A percentile compares a stretch with the other conserved stretches of the same genome.
phyloP scores from a whole-genome alignment of 2,888 invertebrate genomes.

The Erebia palarica region DNA sequence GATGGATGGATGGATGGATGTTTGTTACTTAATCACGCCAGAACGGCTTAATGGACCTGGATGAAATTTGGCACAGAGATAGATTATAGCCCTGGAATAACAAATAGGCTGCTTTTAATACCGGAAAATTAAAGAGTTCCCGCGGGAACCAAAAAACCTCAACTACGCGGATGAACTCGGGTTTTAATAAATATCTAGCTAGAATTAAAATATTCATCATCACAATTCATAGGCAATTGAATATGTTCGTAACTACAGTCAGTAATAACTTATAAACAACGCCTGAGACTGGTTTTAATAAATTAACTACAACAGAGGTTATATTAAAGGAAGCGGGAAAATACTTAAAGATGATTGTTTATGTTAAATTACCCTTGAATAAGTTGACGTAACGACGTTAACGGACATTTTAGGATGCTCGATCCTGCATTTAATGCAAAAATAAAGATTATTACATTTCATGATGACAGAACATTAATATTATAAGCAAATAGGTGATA shows the following conservation, averaged over 20 bases:
- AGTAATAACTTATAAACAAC: conserved; percentile 11
- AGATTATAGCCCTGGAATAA: too few species aligned
- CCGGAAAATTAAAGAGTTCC: too few species aligned
- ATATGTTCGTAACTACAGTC: conserved; percentile 1
- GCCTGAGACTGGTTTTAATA: conserved; percentile 2
- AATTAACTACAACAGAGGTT: conserved; percentile 11
- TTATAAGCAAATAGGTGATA: too few species aligned
- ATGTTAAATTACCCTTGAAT: conserved; percentile 20
- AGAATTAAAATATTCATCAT: background rate
- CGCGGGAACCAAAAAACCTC: too few species aligned
- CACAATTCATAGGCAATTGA: conserved; percentile 1
- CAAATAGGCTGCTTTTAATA: too few species aligned
- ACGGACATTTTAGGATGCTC: background rate
- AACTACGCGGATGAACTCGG: background rate
- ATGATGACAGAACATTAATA: too few species aligned
- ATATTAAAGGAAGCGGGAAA: conserved; percentile 8
- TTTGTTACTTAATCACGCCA: too few species aligned
- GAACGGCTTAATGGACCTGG: too few species aligned
- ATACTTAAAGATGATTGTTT: conserved; percentile 2
- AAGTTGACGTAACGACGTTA: background rate
- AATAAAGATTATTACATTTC: background rate
- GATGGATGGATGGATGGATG: too few species aligned
- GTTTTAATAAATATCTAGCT: background rate
- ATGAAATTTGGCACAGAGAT: too few species aligned
- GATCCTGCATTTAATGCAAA: background rate